phyloP scores from a whole-genome alignment of 2,888 invertebrate genomes.

The Pediacus dermestoides region DNA sequence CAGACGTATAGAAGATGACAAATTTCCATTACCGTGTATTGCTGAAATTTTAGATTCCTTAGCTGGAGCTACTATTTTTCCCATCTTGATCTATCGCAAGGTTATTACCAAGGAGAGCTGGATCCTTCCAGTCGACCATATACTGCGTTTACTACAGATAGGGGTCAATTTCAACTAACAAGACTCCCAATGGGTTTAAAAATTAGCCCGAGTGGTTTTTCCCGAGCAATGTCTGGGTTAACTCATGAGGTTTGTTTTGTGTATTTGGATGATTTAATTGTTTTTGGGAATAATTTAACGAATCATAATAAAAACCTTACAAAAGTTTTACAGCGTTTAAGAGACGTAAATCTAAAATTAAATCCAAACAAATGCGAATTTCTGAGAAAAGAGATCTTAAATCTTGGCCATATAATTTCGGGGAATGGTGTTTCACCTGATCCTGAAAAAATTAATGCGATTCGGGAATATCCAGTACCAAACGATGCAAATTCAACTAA shows the following conservation, averaged over 20 bases:
- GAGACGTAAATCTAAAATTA: background rate
- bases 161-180: slow-evolving; percentile 27
- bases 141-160: slow-evolving; percentile 25
- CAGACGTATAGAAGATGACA: slow-evolving; percentile 13
- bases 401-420: slow-evolving; percentile 3
- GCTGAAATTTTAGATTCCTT: slow-evolving; percentile 32
- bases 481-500: background rate
- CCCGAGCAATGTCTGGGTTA: slow-evolving; percentile 4
- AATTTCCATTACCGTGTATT: slow-evolving; percentile 22
- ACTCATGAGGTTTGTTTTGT: background rate
- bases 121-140: slow-evolving; percentile 18
- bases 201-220: slow-evolving; percentile 24
- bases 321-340: background rate
- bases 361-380: slow-evolving; percentile 3
- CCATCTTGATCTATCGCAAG: slow-evolving; percentile 14
- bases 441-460: slow-evolving; percentile 1
- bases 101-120: slow-evolving; percentile 27
- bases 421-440: slow-evolving; percentile 6
- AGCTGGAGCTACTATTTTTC: slow-evolving; percentile 19
- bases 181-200: slow-evolving; percentile 27
- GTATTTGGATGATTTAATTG: background rate
- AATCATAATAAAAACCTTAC: background rate
- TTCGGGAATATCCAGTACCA: background rate
- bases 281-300: background rate
- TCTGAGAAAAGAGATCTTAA: background rate